Evolutionary conservation across 2,113 vertebrate species (phyloP), one percentile per base, ranked within the genome.

Genomic region (Cyanoderma ruficeps): DNA sequence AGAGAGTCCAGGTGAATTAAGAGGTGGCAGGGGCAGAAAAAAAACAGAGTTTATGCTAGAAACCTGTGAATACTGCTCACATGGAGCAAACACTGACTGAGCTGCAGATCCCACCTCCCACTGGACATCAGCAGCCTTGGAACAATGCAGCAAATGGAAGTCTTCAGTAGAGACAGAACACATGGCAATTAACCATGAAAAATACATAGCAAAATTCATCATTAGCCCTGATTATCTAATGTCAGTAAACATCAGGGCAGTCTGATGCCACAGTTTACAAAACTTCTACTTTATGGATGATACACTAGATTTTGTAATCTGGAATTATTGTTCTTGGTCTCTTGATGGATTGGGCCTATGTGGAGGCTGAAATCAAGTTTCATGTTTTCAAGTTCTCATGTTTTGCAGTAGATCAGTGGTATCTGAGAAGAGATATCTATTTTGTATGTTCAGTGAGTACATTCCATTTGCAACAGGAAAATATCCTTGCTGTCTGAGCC

Each of bases 401-500:
- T 19, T 79, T 67, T 67, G 56, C 22, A 77, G 17, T 44, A 41
- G 9, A 50, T 42, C n/a, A 63, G 42, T 39, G 31, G 5, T 60
- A 92, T 46, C 68, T 33, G 15, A 83, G 52, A 49, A 74, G 11
- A 57, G 7, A 53, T 21, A 69, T 9, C 25, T 75, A 17, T 59
- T 27, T 69, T 68, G 24, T 49, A 55, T 52, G 11, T 82, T 90
- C 77, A 82, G 65, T 10, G 22, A 83, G 11, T 7, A 4, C 27
- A 44, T 5, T 91, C 25, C 31, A 24, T 46, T 65, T 63, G 6
- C 63, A 84, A 90, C 63, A 92, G 96, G 76, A 97, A 96, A 94
- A 84, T 64, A 46, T 20, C 78, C 35, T 25, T 74, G 70, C 55
- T 76, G 24, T 71, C 42, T 71, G 49, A 82, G 61, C 16, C 35